Evolutionary conservation across 2,888 invertebrate species (phyloP), one percentile per base, ranked within the genome.

Genomic region (Catocala nupta): DNA sequence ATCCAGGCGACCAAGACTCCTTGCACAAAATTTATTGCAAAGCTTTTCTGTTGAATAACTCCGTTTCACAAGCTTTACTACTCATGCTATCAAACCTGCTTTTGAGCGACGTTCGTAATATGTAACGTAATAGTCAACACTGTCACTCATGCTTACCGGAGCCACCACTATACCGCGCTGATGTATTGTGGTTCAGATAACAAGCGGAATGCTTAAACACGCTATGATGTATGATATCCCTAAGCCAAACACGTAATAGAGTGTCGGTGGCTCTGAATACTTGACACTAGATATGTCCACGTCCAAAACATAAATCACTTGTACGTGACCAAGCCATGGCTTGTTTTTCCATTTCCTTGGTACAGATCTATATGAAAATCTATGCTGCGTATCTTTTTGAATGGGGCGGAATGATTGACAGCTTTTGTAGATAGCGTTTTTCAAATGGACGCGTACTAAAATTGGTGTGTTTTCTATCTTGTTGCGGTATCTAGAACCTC

Each of bases 261-360:
- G 60, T 44, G 49, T 39, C 45, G 50, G 44, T 39, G 34, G 34
- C 50, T 45, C 45, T 60, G 55, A 60, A 55, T 45, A 60, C 50
- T 60, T 55, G 60, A 55, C 50, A 51, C 50, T 55, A 50, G 60
- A 55, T 51, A 45, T 49, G 44, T 60, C 60, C 55, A 51, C 60
- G 55, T 55, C 50, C 10, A 5, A n/a, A 9, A 45, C 55, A 60
- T 60, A 60, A 55, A 60, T 60, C 55, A 60, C 9, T 0, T 10
- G n/a, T n/a, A 60, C 60, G 60, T 60, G 60, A 60, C 39, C 47
- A 12, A 12, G 44, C 50, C 36, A 60, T 36, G 55, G 55, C 50
- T 60, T 60, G 39, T 50, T 50, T 60, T 50, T 36, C 34, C 43
- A 55, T 60, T 49, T 43, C 36, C 48, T n/a, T 54, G 43, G 16